phyloP scores from a whole-genome alignment of 1,140 invertebrate genomes.

The Sitodiplosis mosellana region DNA sequence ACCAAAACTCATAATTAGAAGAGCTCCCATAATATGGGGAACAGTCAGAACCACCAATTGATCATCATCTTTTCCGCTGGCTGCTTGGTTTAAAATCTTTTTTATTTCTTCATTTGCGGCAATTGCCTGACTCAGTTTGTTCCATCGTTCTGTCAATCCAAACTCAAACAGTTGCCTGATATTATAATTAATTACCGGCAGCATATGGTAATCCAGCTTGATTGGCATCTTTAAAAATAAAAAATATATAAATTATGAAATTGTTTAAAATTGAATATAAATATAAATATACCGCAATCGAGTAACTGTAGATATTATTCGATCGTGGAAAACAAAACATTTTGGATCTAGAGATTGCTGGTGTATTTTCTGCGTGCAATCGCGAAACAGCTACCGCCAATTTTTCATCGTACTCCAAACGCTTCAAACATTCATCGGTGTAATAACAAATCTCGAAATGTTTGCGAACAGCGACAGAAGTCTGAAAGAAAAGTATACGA shows the following conservation, averaged over 20 bases:
- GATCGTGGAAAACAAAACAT: constrained; percentile 3
- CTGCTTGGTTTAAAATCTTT: background rate
- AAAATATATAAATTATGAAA: too few species aligned
- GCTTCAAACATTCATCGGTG: constrained; percentile 1
- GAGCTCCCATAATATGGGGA: background rate
- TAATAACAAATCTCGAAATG: background rate
- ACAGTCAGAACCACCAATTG: background rate
- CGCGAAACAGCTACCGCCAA: constrained; percentile 1
- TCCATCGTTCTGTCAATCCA: constrained; percentile 1
- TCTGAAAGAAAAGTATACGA: background rate
- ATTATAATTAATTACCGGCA: constrained; percentile 2
- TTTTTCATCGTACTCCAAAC: background rate
- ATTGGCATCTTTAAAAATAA: too few species aligned
- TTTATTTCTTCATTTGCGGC: background rate
- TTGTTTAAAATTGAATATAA: too few species aligned
- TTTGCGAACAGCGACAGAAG: background rate
- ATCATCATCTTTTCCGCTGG: background rate
- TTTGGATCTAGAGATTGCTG: background rate
- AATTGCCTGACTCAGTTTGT: background rate
- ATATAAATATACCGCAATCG: too few species aligned
- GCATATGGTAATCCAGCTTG: constrained; percentile 1
- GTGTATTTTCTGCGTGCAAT: constrained; percentile 2
- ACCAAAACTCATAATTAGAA: constrained; percentile 1
- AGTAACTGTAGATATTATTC: constrained; percentile 2
- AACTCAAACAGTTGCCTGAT: constrained; percentile 1